A percentile compares a stretch with the other conserved stretches of the same genome.
These are phyloP conservation scores for Sebastes trivittatus DNA, from an alignment of 2,797 vertebrate genomes.

Conservation along the genomic window DNA sequence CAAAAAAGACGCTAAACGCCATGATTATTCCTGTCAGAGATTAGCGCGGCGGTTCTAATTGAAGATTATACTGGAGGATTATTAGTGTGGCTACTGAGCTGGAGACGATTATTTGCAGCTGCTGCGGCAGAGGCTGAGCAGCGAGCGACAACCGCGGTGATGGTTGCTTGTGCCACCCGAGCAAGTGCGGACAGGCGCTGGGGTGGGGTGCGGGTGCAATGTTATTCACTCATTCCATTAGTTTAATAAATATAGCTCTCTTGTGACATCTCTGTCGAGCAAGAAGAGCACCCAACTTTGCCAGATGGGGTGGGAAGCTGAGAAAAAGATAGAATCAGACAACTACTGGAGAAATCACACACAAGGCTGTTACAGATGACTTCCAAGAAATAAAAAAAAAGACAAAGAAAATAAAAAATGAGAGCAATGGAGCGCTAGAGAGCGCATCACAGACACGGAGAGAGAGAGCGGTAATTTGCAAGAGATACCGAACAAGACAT, in stretches of 20 bases:
- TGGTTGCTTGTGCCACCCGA: constrained; percentile 54
- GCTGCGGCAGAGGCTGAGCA: constrained; percentile 57
- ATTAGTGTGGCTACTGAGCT: constrained; percentile 83
- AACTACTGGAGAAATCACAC: constrained; percentile 46
- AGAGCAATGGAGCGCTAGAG: constrained; percentile 32
- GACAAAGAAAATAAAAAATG: constrained; percentile 38
- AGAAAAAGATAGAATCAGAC: constrained; percentile 52
- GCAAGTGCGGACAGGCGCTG: constrained; percentile 13
- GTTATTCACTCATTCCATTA: constrained; percentile 80
- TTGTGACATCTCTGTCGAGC: constrained; percentile 68
- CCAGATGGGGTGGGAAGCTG: not conserved
- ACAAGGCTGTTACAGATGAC: constrained; percentile 41
- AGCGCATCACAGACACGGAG: constrained; percentile 26
- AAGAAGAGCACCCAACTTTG: constrained; percentile 53
- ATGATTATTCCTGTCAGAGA: constrained; percentile 79
- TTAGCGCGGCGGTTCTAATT: constrained; percentile 81
- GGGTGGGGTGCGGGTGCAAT: constrained; percentile 40
- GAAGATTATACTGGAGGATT: constrained; percentile 86
- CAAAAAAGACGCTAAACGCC: constrained; percentile 63
- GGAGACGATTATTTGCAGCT: constrained; percentile 81
- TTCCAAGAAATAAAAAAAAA: constrained; percentile 56
- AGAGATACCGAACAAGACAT: not conserved
- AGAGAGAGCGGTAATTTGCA: constrained; percentile 41
- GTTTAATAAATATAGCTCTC: constrained; percentile 75
- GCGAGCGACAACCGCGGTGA: constrained; percentile 33